Conservation (phyloP, 2,113 vertebrate genomes). For the Corythaixoides concolor region DNA sequence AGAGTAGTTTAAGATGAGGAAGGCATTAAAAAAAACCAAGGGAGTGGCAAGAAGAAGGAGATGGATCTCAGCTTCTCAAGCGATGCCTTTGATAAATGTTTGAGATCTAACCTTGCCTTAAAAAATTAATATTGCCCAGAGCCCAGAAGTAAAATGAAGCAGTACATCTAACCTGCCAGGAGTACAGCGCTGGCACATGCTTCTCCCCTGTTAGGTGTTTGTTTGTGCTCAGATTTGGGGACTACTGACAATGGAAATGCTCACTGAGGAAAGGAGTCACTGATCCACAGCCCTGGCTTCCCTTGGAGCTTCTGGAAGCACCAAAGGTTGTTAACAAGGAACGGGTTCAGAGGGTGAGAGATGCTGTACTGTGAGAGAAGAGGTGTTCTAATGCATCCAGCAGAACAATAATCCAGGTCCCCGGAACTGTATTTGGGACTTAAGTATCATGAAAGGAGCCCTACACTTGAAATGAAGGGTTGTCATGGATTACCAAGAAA, state of each 20-base stretch:
- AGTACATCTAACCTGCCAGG: not conserved
- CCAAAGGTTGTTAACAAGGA: not conserved
- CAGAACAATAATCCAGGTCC: not conserved
- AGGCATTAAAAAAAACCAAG: not conserved
- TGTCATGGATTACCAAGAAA: not conserved
- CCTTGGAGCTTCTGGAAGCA: not conserved
- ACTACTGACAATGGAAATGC: not conserved
- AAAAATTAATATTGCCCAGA: constrained; percentile 24
- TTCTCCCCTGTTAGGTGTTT: not conserved
- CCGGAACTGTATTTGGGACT: not conserved
- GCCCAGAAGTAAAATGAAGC: not conserved
- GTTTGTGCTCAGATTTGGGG: not conserved
- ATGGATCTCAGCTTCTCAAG: not conserved
- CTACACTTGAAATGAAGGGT: not conserved
- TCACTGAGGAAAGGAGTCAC: not conserved
- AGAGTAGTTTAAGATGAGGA: not conserved
- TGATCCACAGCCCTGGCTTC: not conserved
- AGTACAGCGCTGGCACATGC: rapidly evolving
- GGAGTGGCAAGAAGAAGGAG: not conserved
- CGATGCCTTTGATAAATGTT: not conserved
- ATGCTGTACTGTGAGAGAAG: not conserved
- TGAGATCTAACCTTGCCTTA: constrained; percentile 13
- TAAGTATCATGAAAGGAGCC: not conserved
- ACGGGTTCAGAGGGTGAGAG: not conserved
- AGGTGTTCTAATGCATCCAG: not conserved